Percentiles rank a stretch among this genome's conserved stretches.
Conservation (phyloP, 2,888 invertebrate species). For the Pycnomerus fuliginosus region DNA sequence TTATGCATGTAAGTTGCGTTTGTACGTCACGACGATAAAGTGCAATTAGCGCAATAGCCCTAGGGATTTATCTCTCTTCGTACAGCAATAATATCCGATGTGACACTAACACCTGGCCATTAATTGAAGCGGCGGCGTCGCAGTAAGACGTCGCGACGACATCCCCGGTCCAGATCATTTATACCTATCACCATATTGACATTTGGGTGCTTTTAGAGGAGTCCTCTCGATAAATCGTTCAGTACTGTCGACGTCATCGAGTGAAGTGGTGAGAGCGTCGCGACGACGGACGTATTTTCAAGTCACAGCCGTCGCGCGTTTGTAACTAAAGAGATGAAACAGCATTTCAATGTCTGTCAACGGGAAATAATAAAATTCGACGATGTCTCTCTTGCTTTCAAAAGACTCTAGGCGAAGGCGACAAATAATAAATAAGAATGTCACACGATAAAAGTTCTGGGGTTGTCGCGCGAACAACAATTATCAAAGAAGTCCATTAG, state of each 20-base stretch:
- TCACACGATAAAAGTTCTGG: too few species aligned
- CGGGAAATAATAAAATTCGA: conserved; percentile 24
- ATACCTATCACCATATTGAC: conserved; percentile 12
- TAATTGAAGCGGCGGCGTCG: conserved; percentile 2
- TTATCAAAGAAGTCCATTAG: too few species aligned
- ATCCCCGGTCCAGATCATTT: conserved; percentile 3
- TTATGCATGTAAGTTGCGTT: conserved; percentile 13
- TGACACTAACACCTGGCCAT: conserved; percentile 5
- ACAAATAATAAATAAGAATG: too few species aligned
- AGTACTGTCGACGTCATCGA: conserved; percentile 14
- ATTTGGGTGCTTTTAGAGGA: conserved; percentile 14
- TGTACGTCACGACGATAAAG: conserved; percentile 13
- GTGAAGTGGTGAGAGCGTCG: conserved; percentile 7
- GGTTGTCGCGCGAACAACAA: too few species aligned
- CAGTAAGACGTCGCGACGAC: conserved; percentile 5
- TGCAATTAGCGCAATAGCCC: conserved; percentile 12
- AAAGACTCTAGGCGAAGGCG: too few species aligned
- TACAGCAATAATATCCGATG: conserved; percentile 7
- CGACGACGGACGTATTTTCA: conserved; percentile 6
- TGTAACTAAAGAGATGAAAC: conserved; percentile 16
- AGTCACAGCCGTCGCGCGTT: background rate
- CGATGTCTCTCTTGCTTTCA: conserved; percentile 9
- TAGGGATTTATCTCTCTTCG: conserved; percentile 9
- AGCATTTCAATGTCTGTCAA: conserved; percentile 23
- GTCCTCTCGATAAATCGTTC: conserved; percentile 15